Evolutionary conservation across 2,113 vertebrate species (phyloP).

Genomic region (Guaruba guarouba): DNA sequence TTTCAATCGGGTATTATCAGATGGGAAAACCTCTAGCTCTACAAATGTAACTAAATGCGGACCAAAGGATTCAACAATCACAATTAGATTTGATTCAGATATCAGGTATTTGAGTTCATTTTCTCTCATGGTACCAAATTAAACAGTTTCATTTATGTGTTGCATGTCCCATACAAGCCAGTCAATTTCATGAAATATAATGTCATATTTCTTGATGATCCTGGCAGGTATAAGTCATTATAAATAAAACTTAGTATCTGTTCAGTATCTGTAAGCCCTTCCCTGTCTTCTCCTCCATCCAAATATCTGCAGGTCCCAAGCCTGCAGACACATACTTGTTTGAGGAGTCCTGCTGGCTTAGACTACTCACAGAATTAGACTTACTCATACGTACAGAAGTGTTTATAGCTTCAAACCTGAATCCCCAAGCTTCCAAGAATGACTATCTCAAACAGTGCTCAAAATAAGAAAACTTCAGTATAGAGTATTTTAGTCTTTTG

Average conservation of each 20-base stretch:
- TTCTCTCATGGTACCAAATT: background rate
- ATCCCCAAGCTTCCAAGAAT: background rate
- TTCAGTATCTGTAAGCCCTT: background rate
- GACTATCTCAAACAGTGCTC: background rate
- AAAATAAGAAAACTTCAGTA: background rate
- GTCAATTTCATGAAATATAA: background rate
- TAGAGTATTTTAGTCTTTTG: background rate
- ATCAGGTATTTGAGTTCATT: background rate
- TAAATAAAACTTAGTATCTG: background rate
- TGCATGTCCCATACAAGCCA: background rate
- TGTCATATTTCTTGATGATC: background rate
- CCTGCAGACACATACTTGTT: background rate
- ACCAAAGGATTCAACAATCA: background rate
- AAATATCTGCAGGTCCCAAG: background rate
- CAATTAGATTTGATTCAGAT: background rate
- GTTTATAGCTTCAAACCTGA: slow-evolving; percentile 10
- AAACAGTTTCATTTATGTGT: background rate
- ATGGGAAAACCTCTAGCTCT: background rate
- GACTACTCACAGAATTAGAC: slow-evolving; percentile 17
- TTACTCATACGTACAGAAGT: background rate
- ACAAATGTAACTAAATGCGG: background rate
- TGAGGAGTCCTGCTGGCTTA: slow-evolving; percentile 10
- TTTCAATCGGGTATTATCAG: background rate
- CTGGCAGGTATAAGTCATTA: background rate
- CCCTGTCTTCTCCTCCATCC: background rate